Evolutionary conservation across 2,888 invertebrate genomes (phyloP).

Genomic region (Chymomyza procnemis): DNA sequence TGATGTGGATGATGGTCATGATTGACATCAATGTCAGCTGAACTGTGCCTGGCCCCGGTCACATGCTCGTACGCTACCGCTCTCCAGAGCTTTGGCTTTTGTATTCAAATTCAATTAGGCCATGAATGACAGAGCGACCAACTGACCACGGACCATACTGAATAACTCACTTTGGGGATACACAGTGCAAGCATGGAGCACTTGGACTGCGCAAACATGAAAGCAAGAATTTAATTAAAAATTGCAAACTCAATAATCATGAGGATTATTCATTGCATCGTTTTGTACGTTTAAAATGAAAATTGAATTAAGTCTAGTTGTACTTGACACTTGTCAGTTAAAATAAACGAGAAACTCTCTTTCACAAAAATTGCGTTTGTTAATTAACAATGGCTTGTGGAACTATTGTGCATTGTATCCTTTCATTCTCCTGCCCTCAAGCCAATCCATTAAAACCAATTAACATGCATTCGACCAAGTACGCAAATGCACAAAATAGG

Average conservation of each 20-base stretch:
- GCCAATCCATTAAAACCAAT: background rate
- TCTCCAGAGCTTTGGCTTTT: slow-evolving; percentile 21
- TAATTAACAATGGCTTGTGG: background rate
- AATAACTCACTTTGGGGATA: background rate
- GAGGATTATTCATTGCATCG: slow-evolving; percentile 32
- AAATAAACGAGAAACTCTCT: background rate
- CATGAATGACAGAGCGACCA: slow-evolving; percentile 23
- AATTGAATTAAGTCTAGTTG: background rate
- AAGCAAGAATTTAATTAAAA: slow-evolving; percentile 61
- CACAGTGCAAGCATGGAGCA: background rate
- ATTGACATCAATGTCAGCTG: background rate
- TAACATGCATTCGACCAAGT: background rate
- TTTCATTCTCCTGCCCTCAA: too few relatives aligned
- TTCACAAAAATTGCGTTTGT: background rate
- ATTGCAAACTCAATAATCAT: slow-evolving; percentile 40
- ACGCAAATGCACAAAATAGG: background rate
- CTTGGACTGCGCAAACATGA: slow-evolving; percentile 3
- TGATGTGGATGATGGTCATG: background rate
- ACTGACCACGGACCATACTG: background rate
- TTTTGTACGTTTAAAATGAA: background rate
- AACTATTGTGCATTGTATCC: background rate
- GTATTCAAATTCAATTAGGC: slow-evolving; percentile 58
- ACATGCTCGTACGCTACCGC: background rate
- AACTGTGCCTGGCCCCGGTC: background rate
- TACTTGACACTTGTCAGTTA: background rate